Base-by-base conservation (phyloP, 1,140 invertebrate species). In the Dryas iulia region DNA sequence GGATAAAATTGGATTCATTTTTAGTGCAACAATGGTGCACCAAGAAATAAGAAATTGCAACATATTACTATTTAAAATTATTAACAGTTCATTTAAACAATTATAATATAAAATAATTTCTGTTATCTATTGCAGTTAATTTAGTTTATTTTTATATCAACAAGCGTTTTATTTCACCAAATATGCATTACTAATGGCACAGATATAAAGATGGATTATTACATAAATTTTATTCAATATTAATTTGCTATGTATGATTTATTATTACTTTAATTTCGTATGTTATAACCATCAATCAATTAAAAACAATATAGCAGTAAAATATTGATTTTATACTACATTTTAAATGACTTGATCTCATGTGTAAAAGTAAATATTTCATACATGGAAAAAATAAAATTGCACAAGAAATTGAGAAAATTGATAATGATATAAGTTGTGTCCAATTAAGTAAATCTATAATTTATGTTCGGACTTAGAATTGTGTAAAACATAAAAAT, bases 401-500 rank as follows among this genome's bases (percentile, higher is more conserved):
- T 66, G 71, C 67, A 69, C 64, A 69, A 66, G 57, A 66, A 47
- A 47, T 47, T 62, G 59, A 53, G 30, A 66, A 57, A 66, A 60
- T 52, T 52, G 24, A 52, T 21, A 52, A 61, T 30, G 3, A 30
- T 52, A 57, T 24, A 66, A 58, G 58, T 52, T 54, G 54, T 63
- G 69, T 71, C 64, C 69, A 71, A 24, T 67, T 66, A 56, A 71
- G 59, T 52, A 71, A 67, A 71, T 23, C 30, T 71, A 53, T 71
- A 53, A 71, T 71, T 71, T 71, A 66, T 39, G 63, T 62, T 58
- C 31, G 47, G 30, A 73, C 66, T 66, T 71, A 64, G 56, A 73
- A 71, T 71, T 73, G 68, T 73, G 66, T 73, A 71, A 66, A 66
- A 66, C 59, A 71, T 59, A 47, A 59, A 66, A 67, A 63, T 69